Base-by-base conservation (phyloP, 2,888 invertebrate species). In the Amphipyra berbera region DNA sequence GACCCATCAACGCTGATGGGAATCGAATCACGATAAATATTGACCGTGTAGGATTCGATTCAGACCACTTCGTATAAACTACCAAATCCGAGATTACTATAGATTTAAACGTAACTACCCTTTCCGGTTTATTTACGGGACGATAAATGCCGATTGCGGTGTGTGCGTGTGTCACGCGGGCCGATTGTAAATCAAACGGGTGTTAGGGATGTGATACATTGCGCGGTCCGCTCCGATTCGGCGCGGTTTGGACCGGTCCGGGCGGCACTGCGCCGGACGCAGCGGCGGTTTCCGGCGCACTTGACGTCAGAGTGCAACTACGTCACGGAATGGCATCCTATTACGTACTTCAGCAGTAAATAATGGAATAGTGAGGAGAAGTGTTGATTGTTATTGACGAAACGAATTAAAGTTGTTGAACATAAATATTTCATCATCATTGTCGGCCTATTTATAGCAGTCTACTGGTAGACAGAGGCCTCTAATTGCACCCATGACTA, bases 141-240 rank as follows among this genome's bases (percentile, higher is more conserved):
- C 73, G 68, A 72, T 68, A 73, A 72, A 72, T 68, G 71, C 73
- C 71, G 68, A 73, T 73, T 72, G 71, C 68, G 73, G 73, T 46
- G 59, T 53, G 68, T 73, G 68, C 73, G 71, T 73, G 72, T 72
- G 71, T 68, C 73, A 73, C 62, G 48, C 30, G 33, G 54, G 57
- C 14, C 47, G 56, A 55, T 62, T 68, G 73, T 71, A 71, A 71
- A 71, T 71, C 70, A 71, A 71, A 71, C 54, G 70, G 70, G 73
- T 71, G 73, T 72, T 72, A 72, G 73, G 46, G 73, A 14, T 48
- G 68, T 72, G 70, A 70, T 70, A 44, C 68, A 70, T 70, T n/a
- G 62, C 54, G 62, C 44, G 68, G 50, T 57, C 8, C 50, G 44
- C 7, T 58, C 8, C 44, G 55, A 47, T 10, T 21, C 46, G 59